Evolutionary conservation across 2,888 invertebrate species (phyloP).

Genomic region (Ornithoptera alexandrae): DNA sequence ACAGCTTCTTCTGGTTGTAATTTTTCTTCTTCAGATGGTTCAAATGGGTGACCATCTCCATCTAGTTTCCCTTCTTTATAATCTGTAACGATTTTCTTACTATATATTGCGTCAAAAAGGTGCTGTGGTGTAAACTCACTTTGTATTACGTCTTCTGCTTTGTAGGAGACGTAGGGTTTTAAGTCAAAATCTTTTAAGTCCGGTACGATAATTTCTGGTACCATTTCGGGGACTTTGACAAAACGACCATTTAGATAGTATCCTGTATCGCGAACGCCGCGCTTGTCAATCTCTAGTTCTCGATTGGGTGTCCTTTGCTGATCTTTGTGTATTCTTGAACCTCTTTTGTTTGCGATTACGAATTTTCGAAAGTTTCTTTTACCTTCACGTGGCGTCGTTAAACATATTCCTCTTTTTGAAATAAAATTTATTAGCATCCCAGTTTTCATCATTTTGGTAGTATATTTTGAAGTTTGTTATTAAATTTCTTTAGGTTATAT

Average conservation of each 20-base stretch:
- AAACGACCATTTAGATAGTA: slow-evolving; percentile 77
- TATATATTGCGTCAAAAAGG: slow-evolving; percentile 90
- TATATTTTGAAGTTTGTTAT: slow-evolving; percentile 9
- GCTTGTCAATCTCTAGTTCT: slow-evolving; percentile 83
- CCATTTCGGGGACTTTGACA: slow-evolving; percentile 88
- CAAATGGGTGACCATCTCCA: slow-evolving; percentile 82
- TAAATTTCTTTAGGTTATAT: slow-evolving; percentile 13
- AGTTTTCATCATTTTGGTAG: slow-evolving; percentile 61
- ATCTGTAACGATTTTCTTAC: slow-evolving; percentile 87
- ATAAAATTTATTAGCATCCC: slow-evolving; percentile 54
- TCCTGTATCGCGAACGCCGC: slow-evolving; percentile 86
- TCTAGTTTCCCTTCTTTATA: slow-evolving; percentile 85
- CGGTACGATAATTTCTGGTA: slow-evolving; percentile 96
- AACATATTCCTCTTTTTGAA: slow-evolving; percentile 59
- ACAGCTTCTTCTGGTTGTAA: slow-evolving; percentile 86
- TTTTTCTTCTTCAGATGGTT: slow-evolving; percentile 86
- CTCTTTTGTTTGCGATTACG: slow-evolving; percentile 86
- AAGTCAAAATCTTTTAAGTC: slow-evolving; percentile 90
- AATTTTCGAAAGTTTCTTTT: slow-evolving; percentile 93
- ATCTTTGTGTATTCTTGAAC: slow-evolving; percentile 83
- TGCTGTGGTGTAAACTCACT: slow-evolving; percentile 90
- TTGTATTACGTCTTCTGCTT: slow-evolving; percentile 86
- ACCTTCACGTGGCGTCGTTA: slow-evolving; percentile 74
- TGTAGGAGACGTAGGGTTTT: slow-evolving; percentile 97
- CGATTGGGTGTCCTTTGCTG: slow-evolving; percentile 80